Evolutionary conservation across 2,113 vertebrate genomes (phyloP), one percentile per base, ranked within the genome.

Genomic region (Burhinus oedicnemus): DNA sequence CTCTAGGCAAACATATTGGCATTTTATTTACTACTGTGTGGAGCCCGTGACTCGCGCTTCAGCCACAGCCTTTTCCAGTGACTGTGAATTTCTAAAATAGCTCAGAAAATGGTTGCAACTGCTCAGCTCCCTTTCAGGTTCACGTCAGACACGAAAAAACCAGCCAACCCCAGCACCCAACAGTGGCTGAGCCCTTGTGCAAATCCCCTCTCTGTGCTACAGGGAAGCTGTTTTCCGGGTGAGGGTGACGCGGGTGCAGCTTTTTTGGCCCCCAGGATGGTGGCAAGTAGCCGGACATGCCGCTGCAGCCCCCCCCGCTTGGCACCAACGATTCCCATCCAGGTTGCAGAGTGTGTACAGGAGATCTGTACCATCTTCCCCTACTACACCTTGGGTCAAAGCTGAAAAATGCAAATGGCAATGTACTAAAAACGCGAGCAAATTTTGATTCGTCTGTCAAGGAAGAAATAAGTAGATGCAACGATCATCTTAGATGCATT

Each of bases 231-330:
- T 27, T 78, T 36, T 52, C 60, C 62, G 62, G 51, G 38, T 0
- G 1, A 80, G 2, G 18, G 25, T 1, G 3, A 86, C 1, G 8
- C 0, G 1, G 17, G 26, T 32, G 61, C 17, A 40, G 30, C 3
- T 25, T 51, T 25, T 51, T 51, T 12, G 12, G 49, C 49, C 22
- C 23, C 49, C 22, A 10, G 49, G 22, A 49, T 12, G 49, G 22
- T 49, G 49, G 49, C 21, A 22, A 49, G 49, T 22, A 23, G 49
- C 49, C 11, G 49, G 49, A 5, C 22, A 13, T 23, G 12, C 54
- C 0, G 0, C 57, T 82, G 52, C 52, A 79, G 19, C 15, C 19
- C 26, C 16, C n/a, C 44, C 18, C 2, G 1, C 54, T 76, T 81
- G 49, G 54, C 36, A 87, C 20, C 64, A 69, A 32, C 1, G 6